Percentiles rank a stretch among this genome's conserved stretches.
Evolutionary conservation across 2,113 vertebrate species (phyloP).

Genomic region (Oreochromis tanganicae): DNA sequence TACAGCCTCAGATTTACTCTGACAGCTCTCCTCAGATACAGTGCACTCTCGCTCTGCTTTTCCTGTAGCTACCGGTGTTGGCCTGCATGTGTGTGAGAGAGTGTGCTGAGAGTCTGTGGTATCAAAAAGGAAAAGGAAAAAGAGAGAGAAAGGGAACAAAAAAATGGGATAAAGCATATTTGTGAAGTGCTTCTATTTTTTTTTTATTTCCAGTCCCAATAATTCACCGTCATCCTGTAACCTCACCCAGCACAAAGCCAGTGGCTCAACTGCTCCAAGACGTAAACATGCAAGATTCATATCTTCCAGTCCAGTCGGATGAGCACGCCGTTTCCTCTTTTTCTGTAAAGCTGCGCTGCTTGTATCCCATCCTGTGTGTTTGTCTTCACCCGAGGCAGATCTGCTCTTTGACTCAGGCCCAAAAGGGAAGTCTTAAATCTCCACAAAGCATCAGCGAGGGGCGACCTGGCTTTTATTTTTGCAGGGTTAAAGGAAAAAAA

Average conservation of each 20-base stretch:
- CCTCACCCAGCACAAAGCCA: neutral
- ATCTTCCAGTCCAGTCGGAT: slow-evolving; percentile 14
- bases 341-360: slow-evolving; percentile 7
- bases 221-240: neutral
- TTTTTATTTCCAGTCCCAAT: neutral
- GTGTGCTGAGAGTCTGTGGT: neutral
- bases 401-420: slow-evolving; percentile 50
- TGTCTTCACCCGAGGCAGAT: slow-evolving; percentile 38
- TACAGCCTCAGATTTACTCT: slow-evolving; percentile 24
- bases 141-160: neutral
- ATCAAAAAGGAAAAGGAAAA: neutral
- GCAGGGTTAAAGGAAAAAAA: neutral
- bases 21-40: slow-evolving; percentile 22
- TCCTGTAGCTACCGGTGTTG: slow-evolving; percentile 1
- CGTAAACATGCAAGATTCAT: slow-evolving; percentile 29
- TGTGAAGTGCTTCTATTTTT: neutral
- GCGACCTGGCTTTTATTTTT: slow-evolving; percentile 24
- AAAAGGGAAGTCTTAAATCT: slow-evolving; percentile 62
- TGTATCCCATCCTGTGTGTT: slow-evolving; percentile 7
- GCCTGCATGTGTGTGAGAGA: neutral
- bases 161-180: neutral
- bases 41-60: neutral
- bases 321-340: neutral
- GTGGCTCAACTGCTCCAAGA: neutral
- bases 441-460: slow-evolving; percentile 16